These are phyloP conservation scores for Pangasianodon hypophthalmus DNA, from an alignment of 2,113 vertebrate species.

Conservation along the genomic window DNA sequence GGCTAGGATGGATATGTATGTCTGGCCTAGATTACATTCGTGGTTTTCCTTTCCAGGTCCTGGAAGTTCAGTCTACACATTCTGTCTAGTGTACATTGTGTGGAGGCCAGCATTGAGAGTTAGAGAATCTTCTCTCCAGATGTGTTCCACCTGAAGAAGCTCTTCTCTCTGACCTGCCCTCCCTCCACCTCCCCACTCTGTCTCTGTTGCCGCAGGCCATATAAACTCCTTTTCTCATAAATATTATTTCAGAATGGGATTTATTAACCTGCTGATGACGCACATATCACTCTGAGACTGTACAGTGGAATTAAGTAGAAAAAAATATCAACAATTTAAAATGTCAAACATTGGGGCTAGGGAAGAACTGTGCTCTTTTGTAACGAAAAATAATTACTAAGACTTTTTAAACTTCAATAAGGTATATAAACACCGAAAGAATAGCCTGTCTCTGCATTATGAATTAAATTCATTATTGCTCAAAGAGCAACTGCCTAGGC, in stretches of 20 bases:
- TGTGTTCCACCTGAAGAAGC: slow-evolving; percentile 53
- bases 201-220: slow-evolving; percentile 47
- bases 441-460: background rate
- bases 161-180: slow-evolving; percentile 41
- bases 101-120: slow-evolving; percentile 3
- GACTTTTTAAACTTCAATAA: slow-evolving; percentile 8
- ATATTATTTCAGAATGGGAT: slow-evolving; percentile 57
- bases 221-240: slow-evolving; percentile 54
- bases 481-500: background rate
- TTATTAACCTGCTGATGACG: slow-evolving; percentile 54
- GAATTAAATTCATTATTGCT: slow-evolving; percentile 18
- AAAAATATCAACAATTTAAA: slow-evolving; percentile 12
- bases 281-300: slow-evolving; percentile 44
- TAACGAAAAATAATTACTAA: slow-evolving; percentile 26
- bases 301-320: slow-evolving; percentile 26
- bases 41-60: slow-evolving; percentile 28
- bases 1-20: slow-evolving; percentile 17
- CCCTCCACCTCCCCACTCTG: slow-evolving; percentile 41
- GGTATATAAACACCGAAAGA: slow-evolving; percentile 30
- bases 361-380: slow-evolving; percentile 3
- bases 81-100: slow-evolving; percentile 30
- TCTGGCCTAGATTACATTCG: slow-evolving; percentile 29
- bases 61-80: slow-evolving; percentile 36
- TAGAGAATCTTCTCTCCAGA: slow-evolving; percentile 53
- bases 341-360: slow-evolving; percentile 19